Percentiles rank a stretch among this genome's conserved stretches.
Evolutionary conservation across 2,888 invertebrate genomes (phyloP).

Genomic region (Zaprionus lineosus): DNA sequence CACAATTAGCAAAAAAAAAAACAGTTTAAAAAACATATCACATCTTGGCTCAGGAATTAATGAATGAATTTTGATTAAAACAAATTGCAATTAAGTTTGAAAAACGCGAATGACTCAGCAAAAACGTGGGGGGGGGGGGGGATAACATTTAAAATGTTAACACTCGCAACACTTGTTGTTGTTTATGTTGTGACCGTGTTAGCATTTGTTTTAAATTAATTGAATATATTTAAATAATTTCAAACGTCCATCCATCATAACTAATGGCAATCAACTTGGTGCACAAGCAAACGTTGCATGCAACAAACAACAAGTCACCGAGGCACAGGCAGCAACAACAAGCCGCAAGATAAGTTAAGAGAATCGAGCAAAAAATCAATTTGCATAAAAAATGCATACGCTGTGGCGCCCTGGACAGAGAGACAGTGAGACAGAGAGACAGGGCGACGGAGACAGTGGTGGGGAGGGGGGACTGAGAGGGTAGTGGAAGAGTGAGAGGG

Average conservation of each 20-base stretch:
- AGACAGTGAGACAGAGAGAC: neutral
- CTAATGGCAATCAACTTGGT: constrained; percentile 59
- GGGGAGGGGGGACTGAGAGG: no score
- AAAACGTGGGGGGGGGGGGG: no score
- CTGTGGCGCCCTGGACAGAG: constrained; percentile 65
- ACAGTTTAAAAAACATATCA: no score
- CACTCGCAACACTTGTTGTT: constrained; percentile 4
- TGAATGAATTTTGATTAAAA: no score
- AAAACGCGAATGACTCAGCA: no score
- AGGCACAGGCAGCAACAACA: no score
- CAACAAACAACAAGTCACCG: no score
- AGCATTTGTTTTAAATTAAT: constrained; percentile 54
- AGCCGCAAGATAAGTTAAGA: constrained; percentile 6
- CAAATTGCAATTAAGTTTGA: no score
- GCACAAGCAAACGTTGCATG: constrained; percentile 10
- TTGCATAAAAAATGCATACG: constrained; percentile 74
- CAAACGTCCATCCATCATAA: constrained; percentile 65
- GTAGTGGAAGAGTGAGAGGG: no score
- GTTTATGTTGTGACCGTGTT: constrained; percentile 42
- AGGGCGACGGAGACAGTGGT: neutral
- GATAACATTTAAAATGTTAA: no score
- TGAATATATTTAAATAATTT: constrained; percentile 75
- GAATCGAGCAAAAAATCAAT: constrained; percentile 56
- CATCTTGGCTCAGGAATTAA: no score
- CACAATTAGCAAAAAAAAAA: no score